Percentiles rank a stretch among this genome's conserved stretches.
phyloP scores from a whole-genome alignment of 2,888 invertebrate species.

The Petrolisthes cinctipes region DNA sequence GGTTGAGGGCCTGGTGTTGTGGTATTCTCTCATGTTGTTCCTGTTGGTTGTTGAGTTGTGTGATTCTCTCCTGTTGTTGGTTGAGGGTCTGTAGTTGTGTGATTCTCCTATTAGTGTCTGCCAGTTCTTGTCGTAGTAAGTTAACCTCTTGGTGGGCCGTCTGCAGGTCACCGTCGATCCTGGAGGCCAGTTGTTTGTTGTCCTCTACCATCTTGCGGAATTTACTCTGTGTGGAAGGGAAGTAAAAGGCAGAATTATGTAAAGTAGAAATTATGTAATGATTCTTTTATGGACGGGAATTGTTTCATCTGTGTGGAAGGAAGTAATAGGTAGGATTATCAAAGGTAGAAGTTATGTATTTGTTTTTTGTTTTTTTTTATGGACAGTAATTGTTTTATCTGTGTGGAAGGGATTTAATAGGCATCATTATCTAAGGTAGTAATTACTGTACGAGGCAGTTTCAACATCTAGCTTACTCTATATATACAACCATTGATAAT shows the following conservation, averaged over 20 bases:
- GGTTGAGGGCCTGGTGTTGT: too few species aligned
- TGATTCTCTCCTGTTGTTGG: neutral
- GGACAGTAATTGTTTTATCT: constrained; percentile 75
- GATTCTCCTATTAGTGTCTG: constrained; percentile 73
- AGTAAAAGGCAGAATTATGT: neutral
- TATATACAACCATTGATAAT: too few species aligned
- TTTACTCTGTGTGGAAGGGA: constrained; percentile 75
- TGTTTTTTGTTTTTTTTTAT: too few species aligned
- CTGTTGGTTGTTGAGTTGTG: neutral
- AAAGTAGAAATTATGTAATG: neutral
- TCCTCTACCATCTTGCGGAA: constrained; percentile 91
- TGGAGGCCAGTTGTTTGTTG: constrained; percentile 75
- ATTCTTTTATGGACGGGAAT: too few species aligned
- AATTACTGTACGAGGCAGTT: too few species aligned
- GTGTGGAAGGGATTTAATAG: constrained; percentile 61
- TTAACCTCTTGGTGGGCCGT: constrained; percentile 77
- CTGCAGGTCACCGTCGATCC: constrained; percentile 76
- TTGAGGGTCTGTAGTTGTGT: constrained; percentile 67
- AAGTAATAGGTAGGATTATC: neutral
- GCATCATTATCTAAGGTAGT: too few species aligned
- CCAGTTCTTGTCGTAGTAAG: constrained; percentile 73
- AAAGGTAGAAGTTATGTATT: neutral
- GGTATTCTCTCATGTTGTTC: too few species aligned
- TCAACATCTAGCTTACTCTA: too few species aligned
- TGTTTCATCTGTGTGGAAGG: neutral